Conservation (phyloP, 2,888 invertebrate genomes). For the Hedya salicella region DNA sequence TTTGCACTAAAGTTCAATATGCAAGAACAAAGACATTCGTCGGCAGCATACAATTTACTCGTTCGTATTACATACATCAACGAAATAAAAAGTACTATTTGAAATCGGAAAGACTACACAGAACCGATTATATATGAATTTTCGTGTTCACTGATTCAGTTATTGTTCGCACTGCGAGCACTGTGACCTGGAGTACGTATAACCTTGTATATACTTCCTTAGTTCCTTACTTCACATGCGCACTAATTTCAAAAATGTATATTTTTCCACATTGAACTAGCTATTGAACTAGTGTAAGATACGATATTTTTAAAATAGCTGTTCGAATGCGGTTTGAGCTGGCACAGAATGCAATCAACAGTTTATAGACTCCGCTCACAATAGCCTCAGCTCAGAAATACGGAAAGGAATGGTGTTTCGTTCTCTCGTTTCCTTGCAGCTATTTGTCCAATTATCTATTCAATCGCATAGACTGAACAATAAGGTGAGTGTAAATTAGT, state of each 20-base stretch:
- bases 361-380: slow-evolving; percentile 46
- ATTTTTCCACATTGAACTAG: neutral
- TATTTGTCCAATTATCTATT: slow-evolving; percentile 14
- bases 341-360: slow-evolving; percentile 47
- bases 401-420: slow-evolving; percentile 33
- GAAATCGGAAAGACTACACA: too few relatives aligned
- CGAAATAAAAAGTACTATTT: too few relatives aligned
- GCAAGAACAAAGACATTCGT: too few relatives aligned
- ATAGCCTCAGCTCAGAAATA: slow-evolving; percentile 40
- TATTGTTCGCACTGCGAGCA: slow-evolving; percentile 14
- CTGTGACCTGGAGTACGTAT: too few relatives aligned
- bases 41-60: too few relatives aligned
- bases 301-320: slow-evolving; percentile 5
- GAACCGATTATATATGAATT: neutral
- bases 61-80: too few relatives aligned
- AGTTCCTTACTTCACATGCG: neutral
- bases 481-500: neutral
- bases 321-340: slow-evolving; percentile 20
- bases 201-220: too few relatives aligned
- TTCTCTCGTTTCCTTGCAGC: slow-evolving; percentile 18
- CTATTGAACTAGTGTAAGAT: neutral
- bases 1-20: too few relatives aligned
- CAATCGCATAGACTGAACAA: neutral
- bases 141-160: neutral
- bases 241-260: neutral